Evolutionary conservation across 2,113 vertebrate genomes (phyloP), one percentile per base, ranked within the genome.

Genomic region (Micronisus gabar): DNA sequence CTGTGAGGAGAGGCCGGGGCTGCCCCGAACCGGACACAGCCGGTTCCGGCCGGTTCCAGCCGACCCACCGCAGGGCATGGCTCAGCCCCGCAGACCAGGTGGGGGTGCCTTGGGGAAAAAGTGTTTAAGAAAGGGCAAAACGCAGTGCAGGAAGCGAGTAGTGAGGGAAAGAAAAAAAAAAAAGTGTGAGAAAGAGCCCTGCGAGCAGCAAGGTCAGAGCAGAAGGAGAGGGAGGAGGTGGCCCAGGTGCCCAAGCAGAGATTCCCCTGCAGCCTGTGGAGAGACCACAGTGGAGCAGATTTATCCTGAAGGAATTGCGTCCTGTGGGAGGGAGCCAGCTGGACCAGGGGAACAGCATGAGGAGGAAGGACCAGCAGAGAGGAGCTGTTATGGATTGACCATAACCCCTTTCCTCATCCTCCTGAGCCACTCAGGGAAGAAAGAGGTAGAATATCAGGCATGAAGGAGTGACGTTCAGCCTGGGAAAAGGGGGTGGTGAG

Each of bases 11-110:
- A 1, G 2, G 40, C 23, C 0, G 1, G 3, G 32, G 23, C 58
- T 76, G 74, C 30, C 12, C 72, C 2, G 0, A 10, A 17, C 17
- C 0, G 0, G 25, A 62, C 63, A 59, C 56, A 81, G 59, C 17
- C 4, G 1, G 10, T 29, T 50, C 47, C 21, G 13, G 47, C 47
- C 21, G 20, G 47, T 3, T 76, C 22, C 22, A 58, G 11, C 1
- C 0, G 1, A 22, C 29, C 15, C 53, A 9, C 26, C 2, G 1
- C 38, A 36, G 52, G 32, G 10, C 61, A 59, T 2, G 0, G 26
- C 36, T 27, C 22, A 23, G 62, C 26, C 14, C 30, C 1, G 0
- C 14, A 56, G 48, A 17, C 16, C 27, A 32, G 25, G 3, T 20
- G 26, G 32, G 16, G 19, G 30, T 0, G 0, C 21, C 17, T 27